Conservation (phyloP, 2,113 vertebrate species). For the Daboia siamensis region DNA sequence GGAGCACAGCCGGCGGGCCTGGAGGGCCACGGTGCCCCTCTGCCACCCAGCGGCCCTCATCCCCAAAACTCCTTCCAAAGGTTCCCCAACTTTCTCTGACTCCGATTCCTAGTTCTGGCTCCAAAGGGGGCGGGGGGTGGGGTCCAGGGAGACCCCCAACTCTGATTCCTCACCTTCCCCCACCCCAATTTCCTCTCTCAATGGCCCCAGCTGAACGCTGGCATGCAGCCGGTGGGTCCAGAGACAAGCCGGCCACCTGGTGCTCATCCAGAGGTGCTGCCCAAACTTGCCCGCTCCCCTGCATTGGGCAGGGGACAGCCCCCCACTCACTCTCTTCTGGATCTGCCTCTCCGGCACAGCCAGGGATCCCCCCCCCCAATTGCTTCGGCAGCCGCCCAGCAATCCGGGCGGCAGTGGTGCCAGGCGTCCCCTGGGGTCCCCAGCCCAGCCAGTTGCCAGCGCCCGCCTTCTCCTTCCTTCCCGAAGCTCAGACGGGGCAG, state of each 20-base stretch:
- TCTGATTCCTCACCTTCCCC: background rate
- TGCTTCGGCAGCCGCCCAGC: background rate
- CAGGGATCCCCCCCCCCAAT: too few relatives aligned
- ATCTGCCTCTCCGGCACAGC: background rate
- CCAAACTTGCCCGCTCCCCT: background rate
- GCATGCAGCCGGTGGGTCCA: too few relatives aligned
- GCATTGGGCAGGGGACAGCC: background rate
- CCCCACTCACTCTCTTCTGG: background rate
- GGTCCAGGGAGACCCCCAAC: background rate
- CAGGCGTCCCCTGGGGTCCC: background rate
- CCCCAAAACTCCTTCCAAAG: background rate
- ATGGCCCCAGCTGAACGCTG: background rate
- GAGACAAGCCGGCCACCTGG: background rate
- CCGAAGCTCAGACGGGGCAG: conserved; percentile 22
- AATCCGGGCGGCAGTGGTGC: background rate
- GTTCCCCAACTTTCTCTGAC: too few relatives aligned
- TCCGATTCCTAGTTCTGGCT: background rate
- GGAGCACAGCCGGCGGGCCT: background rate
- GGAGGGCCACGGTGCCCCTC: background rate
- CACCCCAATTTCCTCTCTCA: too few relatives aligned
- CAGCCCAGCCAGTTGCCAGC: background rate
- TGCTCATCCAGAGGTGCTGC: background rate
- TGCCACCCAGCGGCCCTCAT: background rate
- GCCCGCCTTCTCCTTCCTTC: background rate
- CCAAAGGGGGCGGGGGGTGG: too few relatives aligned